phyloP scores from a whole-genome alignment of 2,888 invertebrate genomes.

The Leptinotarsa peninsularis region DNA sequence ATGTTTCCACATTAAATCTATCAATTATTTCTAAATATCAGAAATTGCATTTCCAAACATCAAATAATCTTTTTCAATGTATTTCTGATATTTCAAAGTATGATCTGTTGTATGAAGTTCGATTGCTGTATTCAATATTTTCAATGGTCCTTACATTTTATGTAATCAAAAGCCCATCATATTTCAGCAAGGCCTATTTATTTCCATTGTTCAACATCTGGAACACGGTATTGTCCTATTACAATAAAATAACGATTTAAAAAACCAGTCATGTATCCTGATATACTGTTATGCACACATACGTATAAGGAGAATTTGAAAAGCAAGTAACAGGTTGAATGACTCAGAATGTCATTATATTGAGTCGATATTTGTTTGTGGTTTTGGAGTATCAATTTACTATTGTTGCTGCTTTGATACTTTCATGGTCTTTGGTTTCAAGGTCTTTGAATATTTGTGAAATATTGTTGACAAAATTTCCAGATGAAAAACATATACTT shows the following conservation, averaged over 20 bases:
- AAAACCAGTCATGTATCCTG: constrained; percentile 8
- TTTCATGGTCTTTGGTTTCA: too few species aligned
- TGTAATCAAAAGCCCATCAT: not conserved
- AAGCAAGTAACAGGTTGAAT: not conserved
- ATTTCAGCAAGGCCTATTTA: not conserved
- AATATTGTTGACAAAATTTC: too few species aligned
- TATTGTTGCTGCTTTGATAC: too few species aligned
- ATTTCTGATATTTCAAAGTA: not conserved
- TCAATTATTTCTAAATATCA: too few species aligned
- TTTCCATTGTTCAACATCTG: constrained; percentile 1
- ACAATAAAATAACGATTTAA: constrained; percentile 11
- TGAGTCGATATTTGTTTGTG: too few species aligned
- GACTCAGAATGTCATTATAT: not conserved
- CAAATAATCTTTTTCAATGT: too few species aligned
- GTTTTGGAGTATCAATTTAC: too few species aligned
- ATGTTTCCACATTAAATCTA: too few species aligned
- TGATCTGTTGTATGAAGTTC: not conserved
- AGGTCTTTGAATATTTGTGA: too few species aligned
- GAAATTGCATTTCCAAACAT: too few species aligned
- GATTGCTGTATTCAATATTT: not conserved
- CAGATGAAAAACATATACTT: too few species aligned
- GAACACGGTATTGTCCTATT: not conserved
- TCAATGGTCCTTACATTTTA: not conserved
- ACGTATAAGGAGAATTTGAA: not conserved
- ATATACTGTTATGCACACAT: constrained; percentile 1